phyloP scores from a whole-genome alignment of 1,140 invertebrate species.

The Scaptomyza hsui region DNA sequence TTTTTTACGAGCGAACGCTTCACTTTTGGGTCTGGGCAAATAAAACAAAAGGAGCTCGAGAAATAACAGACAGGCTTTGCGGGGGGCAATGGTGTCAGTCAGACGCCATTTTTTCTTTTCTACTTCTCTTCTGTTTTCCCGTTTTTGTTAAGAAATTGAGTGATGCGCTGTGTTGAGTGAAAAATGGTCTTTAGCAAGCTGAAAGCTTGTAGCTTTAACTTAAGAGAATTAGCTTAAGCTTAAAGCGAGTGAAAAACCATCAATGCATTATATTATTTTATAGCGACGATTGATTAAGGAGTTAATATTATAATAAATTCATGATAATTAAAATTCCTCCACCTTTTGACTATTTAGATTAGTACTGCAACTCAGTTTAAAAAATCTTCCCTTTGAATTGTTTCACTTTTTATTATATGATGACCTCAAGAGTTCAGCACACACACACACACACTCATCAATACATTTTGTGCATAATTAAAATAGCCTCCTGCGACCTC shows the following conservation, averaged over 20 bases:
- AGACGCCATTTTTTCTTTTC: slow-evolving; percentile 42
- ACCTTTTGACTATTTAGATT: too few relatives aligned
- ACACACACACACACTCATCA: slow-evolving; percentile 8
- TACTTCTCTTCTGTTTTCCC: too few relatives aligned
- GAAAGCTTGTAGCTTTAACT: background rate
- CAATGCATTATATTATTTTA: too few relatives aligned
- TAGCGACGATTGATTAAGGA: too few relatives aligned
- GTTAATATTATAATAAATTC: too few relatives aligned
- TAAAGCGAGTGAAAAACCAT: too few relatives aligned
- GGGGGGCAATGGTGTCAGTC: slow-evolving; percentile 16
- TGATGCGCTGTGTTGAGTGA: slow-evolving; percentile 34
- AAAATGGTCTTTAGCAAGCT: slow-evolving; percentile 26
- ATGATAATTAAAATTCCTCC: too few relatives aligned
- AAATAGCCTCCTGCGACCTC: background rate
- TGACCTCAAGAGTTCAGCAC: slow-evolving; percentile 4
- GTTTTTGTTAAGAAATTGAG: slow-evolving; percentile 25
- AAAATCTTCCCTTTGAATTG: too few relatives aligned
- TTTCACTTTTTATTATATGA: too few relatives aligned
- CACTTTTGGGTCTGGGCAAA: slow-evolving; percentile 59
- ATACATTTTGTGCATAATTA: slow-evolving; percentile 15
- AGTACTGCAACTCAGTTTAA: background rate
- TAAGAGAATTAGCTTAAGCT: background rate
- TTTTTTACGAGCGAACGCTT: slow-evolving; percentile 66
- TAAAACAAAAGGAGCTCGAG: slow-evolving; percentile 65
- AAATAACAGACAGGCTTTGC: slow-evolving; percentile 29